Evolutionary conservation across 2,797 vertebrate species (phyloP).

Genomic region (Poeciliopsis infans): DNA sequence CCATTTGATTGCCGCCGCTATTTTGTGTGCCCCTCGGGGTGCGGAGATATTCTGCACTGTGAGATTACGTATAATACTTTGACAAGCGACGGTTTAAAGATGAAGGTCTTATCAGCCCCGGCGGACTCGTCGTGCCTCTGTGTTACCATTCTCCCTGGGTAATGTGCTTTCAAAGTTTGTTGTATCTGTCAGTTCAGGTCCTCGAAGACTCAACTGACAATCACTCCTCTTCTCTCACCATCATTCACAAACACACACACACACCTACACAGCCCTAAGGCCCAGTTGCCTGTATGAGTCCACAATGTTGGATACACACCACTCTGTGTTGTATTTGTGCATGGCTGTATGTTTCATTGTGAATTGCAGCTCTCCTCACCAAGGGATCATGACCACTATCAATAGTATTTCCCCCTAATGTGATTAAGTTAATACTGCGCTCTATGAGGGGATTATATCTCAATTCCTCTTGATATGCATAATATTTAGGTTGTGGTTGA

Average conservation of each 20-base stretch:
- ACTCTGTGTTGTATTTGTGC: constrained; percentile 57
- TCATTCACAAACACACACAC: constrained; percentile 45
- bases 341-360: constrained; percentile 64
- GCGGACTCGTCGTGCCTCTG: constrained; percentile 69
- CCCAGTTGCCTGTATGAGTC: constrained; percentile 62
- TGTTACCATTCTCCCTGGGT: constrained; percentile 70
- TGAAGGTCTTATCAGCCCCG: constrained; percentile 76
- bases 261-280: constrained; percentile 50
- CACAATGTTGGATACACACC: constrained; percentile 51
- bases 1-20: constrained; percentile 85
- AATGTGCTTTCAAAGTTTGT: constrained; percentile 79
- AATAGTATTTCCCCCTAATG: constrained; percentile 80
- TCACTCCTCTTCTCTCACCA: constrained; percentile 59
- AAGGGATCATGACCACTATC: constrained; percentile 79
- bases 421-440: constrained; percentile 81
- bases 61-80: constrained; percentile 78
- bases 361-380: constrained; percentile 66
- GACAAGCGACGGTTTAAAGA: constrained; percentile 76
- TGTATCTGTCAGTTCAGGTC: constrained; percentile 73
- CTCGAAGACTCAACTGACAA: constrained; percentile 74
- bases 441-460: constrained; percentile 82
- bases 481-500: constrained; percentile 82
- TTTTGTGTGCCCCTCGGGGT: constrained; percentile 84
- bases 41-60: constrained; percentile 80
- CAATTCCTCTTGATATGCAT: constrained; percentile 82